Evolutionary conservation across 1,140 invertebrate species (phyloP).

Genomic region (Hycleus phaleratus): DNA sequence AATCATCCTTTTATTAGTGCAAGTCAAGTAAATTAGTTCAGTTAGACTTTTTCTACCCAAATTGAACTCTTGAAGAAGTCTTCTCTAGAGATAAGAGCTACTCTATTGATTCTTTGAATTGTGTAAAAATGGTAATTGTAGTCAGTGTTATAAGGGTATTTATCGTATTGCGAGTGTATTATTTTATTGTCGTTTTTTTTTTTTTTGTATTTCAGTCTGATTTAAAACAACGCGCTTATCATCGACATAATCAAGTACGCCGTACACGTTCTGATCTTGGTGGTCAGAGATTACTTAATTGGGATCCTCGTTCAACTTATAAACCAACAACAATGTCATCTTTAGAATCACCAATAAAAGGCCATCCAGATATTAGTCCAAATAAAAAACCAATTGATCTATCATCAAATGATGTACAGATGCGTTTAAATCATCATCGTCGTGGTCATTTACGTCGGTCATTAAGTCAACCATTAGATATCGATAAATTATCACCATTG

Average conservation of each 20-base stretch:
- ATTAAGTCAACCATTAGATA: slow-evolving; percentile 62
- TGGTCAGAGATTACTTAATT: slow-evolving; percentile 49
- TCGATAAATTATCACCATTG: slow-evolving; percentile 55
- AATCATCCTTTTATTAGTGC: too few relatives aligned
- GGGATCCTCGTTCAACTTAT: slow-evolving; percentile 48
- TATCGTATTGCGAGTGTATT: too few relatives aligned
- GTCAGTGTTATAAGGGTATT: too few relatives aligned
- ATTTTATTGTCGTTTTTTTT: neutral
- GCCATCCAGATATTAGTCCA: slow-evolving; percentile 44
- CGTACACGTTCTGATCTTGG: slow-evolving; percentile 54
- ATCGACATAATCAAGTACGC: slow-evolving; percentile 47
- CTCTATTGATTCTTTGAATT: too few relatives aligned
- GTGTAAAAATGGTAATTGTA: too few relatives aligned
- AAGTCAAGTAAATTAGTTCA: too few relatives aligned
- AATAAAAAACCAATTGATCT: slow-evolving; percentile 40
- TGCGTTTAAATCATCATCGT: slow-evolving; percentile 25
- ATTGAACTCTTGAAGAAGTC: too few relatives aligned
- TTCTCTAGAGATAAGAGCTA: too few relatives aligned
- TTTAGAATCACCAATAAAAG: slow-evolving; percentile 54
- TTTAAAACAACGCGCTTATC: slow-evolving; percentile 42
- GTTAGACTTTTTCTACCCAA: too few relatives aligned
- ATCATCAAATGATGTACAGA: slow-evolving; percentile 35
- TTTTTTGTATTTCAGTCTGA: slow-evolving; percentile 43
- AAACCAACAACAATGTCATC: slow-evolving; percentile 45
- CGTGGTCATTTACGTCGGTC: slow-evolving; percentile 54